Evolutionary conservation across 2,888 invertebrate species (phyloP), one percentile per base, ranked within the genome.

Genomic region (Punctoribates punctum): DNA sequence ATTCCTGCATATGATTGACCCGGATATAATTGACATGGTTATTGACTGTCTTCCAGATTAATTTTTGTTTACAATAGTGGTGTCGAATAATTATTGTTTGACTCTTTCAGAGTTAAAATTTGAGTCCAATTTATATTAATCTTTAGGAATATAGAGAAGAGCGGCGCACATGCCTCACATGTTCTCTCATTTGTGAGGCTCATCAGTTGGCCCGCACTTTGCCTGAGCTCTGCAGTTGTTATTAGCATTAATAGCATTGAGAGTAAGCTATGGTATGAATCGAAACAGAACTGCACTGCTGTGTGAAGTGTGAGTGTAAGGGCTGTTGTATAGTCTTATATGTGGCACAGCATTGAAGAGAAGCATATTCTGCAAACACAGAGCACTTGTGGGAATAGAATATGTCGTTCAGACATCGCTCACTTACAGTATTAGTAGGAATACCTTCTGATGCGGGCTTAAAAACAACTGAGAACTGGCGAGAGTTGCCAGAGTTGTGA

Each of bases 331-430:
- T 54, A 23, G 20, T 54, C 20, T 54, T 54, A 54, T 54, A 54
- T 54, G 9, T 20, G 42, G 42, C 9, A 42, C 9, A 42, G 42
- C 9, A 42, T 42, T 9, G 34, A 29, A 62, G n/a, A 15, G 62
- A 62, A 70, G n/a, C 42, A 70, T 70, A 42, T 70, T 70, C 70
- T 70, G 42, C 46, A 42, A 42, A 46, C 70, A 70, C 34, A 34
- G 20, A 70, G 70, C 70, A 70, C 70, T 70, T 70, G 70, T 70
- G 70, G 70, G 70, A 70, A 70, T 70, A 70, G 70, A 42, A 70
- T 25, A 70, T 70, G 70, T 67, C n/a, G 34, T 34, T 34, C 34
- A 5, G 34, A 5, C 34, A 8, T 34, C 70, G 70, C 20, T 70
- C 70, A 70, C 70, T 70, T 70, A 70, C 42, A 42, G 70, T 70